These are phyloP conservation scores for Rhineura floridana DNA, from an alignment of 2,113 vertebrate genomes.

Conservation along the genomic window DNA sequence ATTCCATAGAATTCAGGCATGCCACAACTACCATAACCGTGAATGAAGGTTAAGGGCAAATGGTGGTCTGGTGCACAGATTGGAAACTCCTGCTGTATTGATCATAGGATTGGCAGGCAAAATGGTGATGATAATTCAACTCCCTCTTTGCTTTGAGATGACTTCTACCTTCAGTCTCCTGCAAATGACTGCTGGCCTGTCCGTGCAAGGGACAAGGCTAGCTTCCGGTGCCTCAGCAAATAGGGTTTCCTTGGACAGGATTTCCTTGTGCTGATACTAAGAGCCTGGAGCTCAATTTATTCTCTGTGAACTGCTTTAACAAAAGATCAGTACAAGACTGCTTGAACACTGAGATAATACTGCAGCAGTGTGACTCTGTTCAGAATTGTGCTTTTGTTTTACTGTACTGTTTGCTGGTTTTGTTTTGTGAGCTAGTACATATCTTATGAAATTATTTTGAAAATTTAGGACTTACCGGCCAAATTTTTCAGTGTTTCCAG, in stretches of 20 bases:
- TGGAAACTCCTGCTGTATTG: no score
- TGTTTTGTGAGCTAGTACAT: not conserved
- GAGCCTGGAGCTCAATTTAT: not conserved
- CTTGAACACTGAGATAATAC: not conserved
- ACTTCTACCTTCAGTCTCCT: not conserved
- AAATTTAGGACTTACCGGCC: slow-evolving; percentile 81
- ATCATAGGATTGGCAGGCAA: no score
- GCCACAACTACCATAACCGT: no score
- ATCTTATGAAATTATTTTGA: not conserved
- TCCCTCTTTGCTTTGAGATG: not conserved
- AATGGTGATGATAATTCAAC: not conserved
- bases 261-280: not conserved
- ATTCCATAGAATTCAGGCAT: no score
- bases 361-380: not conserved
- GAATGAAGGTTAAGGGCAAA: no score
- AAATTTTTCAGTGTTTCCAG: slow-evolving; percentile 96
- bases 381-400: not conserved
- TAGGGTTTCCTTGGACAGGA: no score
- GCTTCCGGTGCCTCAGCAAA: not conserved
- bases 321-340: not conserved
- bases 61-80: no score
- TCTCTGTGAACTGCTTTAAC: not conserved
- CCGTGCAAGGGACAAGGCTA: not conserved
- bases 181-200: not conserved
- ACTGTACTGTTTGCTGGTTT: not conserved